Evolutionary conservation across 2,113 vertebrate species (phyloP).

Genomic region (Ellobius talpinus): DNA sequence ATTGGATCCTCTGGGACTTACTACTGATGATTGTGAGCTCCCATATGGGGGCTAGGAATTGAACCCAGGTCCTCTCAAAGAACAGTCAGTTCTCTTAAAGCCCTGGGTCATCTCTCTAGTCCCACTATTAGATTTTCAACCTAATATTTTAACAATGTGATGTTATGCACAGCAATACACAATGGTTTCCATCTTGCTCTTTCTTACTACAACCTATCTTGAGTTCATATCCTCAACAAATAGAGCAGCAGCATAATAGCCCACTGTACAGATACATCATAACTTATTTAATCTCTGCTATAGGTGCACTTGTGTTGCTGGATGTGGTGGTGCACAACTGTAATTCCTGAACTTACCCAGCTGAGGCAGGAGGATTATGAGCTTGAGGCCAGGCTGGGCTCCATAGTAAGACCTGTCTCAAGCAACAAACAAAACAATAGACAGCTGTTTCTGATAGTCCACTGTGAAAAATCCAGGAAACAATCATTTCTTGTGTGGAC

Average conservation of each 20-base stretch:
- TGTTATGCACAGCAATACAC: not conserved
- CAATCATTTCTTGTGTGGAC: not conserved
- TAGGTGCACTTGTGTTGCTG: not conserved
- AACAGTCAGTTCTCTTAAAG: not conserved
- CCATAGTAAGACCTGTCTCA: not conserved
- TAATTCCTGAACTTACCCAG: not conserved
- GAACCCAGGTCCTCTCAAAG: not conserved
- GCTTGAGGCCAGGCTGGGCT: not conserved
- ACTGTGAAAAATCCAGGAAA: not conserved
- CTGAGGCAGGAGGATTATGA: not conserved
- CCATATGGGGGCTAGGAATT: not conserved
- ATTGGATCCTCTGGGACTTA: not conserved
- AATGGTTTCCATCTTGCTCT: not conserved
- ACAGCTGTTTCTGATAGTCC: constrained; percentile 3
- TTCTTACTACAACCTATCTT: constrained; percentile 12
- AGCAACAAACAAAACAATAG: not conserved
- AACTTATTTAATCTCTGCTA: not conserved
- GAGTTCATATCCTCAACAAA: not conserved
- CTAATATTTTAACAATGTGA: not conserved
- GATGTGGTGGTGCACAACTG: not conserved
- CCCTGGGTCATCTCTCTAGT: not conserved
- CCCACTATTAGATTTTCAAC: not conserved
- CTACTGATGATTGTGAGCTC: not conserved
- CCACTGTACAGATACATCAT: not conserved
- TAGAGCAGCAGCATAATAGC: not conserved